phyloP scores from a whole-genome alignment of 2,888 invertebrate genomes.

The Patella depressa region DNA sequence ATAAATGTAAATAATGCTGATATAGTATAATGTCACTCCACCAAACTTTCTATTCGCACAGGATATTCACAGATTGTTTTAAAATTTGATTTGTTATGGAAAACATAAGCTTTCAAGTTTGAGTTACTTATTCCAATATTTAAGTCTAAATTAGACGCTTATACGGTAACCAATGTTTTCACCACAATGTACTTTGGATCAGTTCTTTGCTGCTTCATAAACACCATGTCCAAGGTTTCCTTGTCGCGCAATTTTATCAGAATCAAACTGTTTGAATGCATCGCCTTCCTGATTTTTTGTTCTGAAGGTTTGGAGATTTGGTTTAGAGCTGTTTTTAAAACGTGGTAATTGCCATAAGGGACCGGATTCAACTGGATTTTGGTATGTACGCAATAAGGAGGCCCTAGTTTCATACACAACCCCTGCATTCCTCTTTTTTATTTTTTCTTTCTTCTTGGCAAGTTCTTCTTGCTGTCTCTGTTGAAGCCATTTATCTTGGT shows the following conservation, averaged over 20 bases:
- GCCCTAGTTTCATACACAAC: constrained; percentile 65
- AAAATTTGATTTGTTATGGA: too few relatives aligned
- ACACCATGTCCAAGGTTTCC: constrained; percentile 59
- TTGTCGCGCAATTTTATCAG: constrained; percentile 57
- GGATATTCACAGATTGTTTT: too few relatives aligned
- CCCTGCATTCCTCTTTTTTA: constrained; percentile 54
- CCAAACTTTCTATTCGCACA: too few relatives aligned
- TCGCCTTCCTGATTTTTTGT: constrained; percentile 40
- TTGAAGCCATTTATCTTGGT: constrained; percentile 67
- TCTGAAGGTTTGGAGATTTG: constrained; percentile 62
- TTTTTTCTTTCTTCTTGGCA: constrained; percentile 51
- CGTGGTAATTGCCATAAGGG: constrained; percentile 67
- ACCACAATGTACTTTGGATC: too few relatives aligned
- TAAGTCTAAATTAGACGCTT: too few relatives aligned
- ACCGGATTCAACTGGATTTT: constrained; percentile 65
- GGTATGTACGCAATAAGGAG: constrained; percentile 63
- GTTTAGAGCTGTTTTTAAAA: constrained; percentile 58
- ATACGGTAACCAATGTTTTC: too few relatives aligned
- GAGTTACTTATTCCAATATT: too few relatives aligned
- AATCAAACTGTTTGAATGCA: constrained; percentile 51
- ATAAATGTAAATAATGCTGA: too few relatives aligned
- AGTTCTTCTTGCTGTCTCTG: constrained; percentile 54
- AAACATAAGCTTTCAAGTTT: too few relatives aligned
- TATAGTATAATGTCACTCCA: too few relatives aligned
- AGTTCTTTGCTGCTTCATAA: constrained; percentile 58